phyloP scores from a whole-genome alignment of 2,113 vertebrate species.

The Galbula dea region DNA sequence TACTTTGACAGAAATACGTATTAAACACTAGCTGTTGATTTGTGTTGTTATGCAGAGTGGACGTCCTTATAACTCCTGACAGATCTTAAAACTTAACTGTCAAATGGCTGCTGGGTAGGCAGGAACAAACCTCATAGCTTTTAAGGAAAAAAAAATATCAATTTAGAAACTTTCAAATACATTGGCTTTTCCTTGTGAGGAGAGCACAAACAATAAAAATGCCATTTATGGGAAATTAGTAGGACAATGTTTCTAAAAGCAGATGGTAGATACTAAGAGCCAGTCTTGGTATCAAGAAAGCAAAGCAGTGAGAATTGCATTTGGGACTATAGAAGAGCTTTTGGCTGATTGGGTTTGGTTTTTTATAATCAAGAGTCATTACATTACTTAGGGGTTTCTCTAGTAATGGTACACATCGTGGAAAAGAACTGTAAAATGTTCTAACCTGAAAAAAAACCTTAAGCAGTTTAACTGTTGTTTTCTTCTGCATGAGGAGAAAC shows the following conservation, averaged over 20 bases:
- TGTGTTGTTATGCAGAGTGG: neutral
- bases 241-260: neutral
- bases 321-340: neutral
- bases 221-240: neutral
- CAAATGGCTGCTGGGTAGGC: neutral
- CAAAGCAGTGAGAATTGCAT: neutral
- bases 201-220: neutral
- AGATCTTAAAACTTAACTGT: neutral
- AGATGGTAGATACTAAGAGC: neutral
- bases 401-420: neutral
- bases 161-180: neutral
- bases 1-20: neutral
- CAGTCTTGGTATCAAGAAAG: neutral
- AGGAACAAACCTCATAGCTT: neutral
- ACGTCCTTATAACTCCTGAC: neutral
- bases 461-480: neutral
- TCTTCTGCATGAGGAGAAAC: neutral
- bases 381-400: neutral
- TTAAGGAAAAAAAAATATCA: neutral
- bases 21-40: neutral
- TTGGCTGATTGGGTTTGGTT: neutral
- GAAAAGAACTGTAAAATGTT: neutral
- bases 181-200: neutral
- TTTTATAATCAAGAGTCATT: conserved; percentile 18
- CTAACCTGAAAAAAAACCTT: neutral